phyloP scores from a whole-genome alignment of 1,140 invertebrate species.

The Thaumatotibia leucotreta region DNA sequence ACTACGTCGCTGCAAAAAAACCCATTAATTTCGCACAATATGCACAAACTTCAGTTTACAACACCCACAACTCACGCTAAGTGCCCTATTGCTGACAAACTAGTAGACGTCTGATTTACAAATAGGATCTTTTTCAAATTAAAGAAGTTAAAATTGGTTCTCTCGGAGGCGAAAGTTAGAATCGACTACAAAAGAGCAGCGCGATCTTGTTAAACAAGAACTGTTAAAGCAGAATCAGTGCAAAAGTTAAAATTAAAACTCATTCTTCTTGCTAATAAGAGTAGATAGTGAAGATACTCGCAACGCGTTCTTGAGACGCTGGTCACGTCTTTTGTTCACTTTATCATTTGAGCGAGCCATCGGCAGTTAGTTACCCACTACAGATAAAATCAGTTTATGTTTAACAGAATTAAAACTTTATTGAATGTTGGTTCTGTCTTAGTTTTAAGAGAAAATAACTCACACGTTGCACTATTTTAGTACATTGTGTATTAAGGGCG shows the following conservation, averaged over 20 bases:
- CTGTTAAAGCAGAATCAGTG: conserved; percentile 46
- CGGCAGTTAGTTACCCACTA: neutral
- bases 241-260: conserved; percentile 60
- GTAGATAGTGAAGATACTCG: conserved; percentile 13
- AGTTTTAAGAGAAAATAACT: too few relatives aligned
- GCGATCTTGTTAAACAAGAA: conserved; percentile 53
- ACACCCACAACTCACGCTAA: neutral
- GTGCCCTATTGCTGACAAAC: neutral
- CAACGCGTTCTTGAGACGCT: neutral
- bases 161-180: conserved; percentile 36
- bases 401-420: too few relatives aligned
- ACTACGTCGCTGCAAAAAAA: neutral
- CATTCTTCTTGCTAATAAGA: conserved; percentile 42
- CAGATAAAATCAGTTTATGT: too few relatives aligned
- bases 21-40: neutral
- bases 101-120: conserved; percentile 20
- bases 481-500: too few relatives aligned
- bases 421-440: too few relatives aligned
- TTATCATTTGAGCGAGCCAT: neutral
- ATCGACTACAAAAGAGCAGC: conserved; percentile 44
- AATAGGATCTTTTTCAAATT: conserved; percentile 42
- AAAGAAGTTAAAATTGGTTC: conserved; percentile 48
- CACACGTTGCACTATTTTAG: too few relatives aligned
- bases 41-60: neutral
- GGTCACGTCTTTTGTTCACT: neutral